phyloP scores from a whole-genome alignment of 1,140 invertebrate genomes.

The Marisa cornuarietis region DNA sequence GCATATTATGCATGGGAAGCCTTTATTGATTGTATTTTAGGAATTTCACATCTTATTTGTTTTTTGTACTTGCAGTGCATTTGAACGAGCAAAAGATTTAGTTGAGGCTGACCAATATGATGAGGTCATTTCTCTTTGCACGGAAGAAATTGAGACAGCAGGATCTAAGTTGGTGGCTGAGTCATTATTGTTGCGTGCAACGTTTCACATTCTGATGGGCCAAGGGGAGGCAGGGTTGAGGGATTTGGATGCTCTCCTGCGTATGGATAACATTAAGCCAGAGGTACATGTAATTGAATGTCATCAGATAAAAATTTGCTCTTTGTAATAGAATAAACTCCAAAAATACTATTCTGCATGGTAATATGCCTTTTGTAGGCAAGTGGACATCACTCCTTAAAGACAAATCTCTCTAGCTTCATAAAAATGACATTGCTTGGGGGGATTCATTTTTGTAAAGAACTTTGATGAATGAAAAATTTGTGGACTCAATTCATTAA shows the following conservation, averaged over 20 bases:
- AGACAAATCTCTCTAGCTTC: too few relatives aligned
- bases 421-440: too few relatives aligned
- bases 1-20: background rate
- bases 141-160: constrained; percentile 77
- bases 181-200: constrained; percentile 81
- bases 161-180: constrained; percentile 71
- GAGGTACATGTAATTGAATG: constrained; percentile 48
- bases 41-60: background rate
- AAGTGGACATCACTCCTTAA: too few relatives aligned
- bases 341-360: too few relatives aligned
- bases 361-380: too few relatives aligned
- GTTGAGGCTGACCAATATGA: constrained; percentile 80
- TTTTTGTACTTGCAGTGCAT: constrained; percentile 44
- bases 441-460: too few relatives aligned
- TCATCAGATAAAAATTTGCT: background rate
- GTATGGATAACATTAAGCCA: constrained; percentile 51
- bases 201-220: constrained; percentile 82
- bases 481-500: too few relatives aligned
- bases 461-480: too few relatives aligned
- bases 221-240: constrained; percentile 75
- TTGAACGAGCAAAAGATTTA: constrained; percentile 73
- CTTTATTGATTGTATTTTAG: background rate
- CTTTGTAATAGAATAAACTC: background rate
- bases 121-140: constrained; percentile 81
- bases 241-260: constrained; percentile 72